These are phyloP conservation scores for Caenorhabditis becei DNA, from an alignment of 2,888 invertebrate species.

Conservation along the genomic window DNA sequence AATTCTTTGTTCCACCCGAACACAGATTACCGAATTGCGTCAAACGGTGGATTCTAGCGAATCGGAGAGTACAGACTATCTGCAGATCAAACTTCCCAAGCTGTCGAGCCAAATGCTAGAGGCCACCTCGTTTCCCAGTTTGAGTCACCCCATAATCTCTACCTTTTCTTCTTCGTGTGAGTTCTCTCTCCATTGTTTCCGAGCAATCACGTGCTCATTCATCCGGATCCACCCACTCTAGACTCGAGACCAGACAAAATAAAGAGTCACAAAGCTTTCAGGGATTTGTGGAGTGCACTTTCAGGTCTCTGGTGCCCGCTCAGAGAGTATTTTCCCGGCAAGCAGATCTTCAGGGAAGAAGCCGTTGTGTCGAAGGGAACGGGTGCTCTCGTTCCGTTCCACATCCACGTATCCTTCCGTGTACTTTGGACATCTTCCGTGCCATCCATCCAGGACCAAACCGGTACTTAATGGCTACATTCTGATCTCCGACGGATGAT, in stretches of 20 bases:
- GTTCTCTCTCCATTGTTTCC: neutral
- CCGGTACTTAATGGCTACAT: conserved; percentile 28
- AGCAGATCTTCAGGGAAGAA: too few species aligned
- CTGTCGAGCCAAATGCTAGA: too few species aligned
- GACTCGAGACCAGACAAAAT: neutral
- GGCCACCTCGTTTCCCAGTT: too few species aligned
- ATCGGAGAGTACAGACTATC: too few species aligned
- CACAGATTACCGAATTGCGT: neutral
- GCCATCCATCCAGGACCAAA: conserved; percentile 6
- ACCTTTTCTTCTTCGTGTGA: neutral
- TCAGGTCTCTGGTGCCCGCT: too few species aligned
- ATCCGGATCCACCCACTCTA: conserved; percentile 17
- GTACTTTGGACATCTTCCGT: neutral
- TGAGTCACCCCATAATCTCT: neutral
- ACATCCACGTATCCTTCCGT: neutral
- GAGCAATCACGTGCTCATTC: conserved; percentile 9
- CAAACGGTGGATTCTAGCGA: neutral
- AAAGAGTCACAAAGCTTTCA: neutral
- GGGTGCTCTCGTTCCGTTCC: too few species aligned
- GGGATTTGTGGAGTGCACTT: too few species aligned
- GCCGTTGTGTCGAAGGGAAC: too few species aligned
- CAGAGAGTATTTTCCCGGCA: too few species aligned
- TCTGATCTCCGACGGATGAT: conserved; percentile 27
- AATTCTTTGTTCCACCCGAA: neutral
- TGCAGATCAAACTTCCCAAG: too few species aligned